phyloP scores from a whole-genome alignment of 2,797 vertebrate genomes.

The Arrhamphus sclerolepis region DNA sequence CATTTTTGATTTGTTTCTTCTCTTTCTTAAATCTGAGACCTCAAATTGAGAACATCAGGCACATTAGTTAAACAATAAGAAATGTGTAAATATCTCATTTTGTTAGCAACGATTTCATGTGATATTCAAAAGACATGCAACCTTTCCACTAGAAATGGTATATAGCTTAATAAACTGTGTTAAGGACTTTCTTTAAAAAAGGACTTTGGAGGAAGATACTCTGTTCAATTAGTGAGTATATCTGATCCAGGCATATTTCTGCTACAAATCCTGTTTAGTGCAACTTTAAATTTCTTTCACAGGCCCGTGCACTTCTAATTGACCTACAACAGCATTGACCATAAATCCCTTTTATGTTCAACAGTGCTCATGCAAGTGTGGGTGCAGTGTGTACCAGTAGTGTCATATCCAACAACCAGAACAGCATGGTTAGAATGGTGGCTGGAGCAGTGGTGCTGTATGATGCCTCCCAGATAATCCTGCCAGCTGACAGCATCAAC shows the following conservation, averaged over 20 bases:
- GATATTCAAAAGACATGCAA: too few relatives aligned
- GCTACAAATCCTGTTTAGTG: neutral
- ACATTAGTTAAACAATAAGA: too few relatives aligned
- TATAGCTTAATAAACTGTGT: too few relatives aligned
- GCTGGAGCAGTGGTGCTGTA: slow-evolving; percentile 95
- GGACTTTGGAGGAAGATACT: too few relatives aligned
- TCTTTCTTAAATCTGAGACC: too few relatives aligned
- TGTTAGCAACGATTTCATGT: too few relatives aligned
- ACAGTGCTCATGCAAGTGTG: neutral
- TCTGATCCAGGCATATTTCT: slow-evolving; percentile 12
- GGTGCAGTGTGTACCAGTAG: slow-evolving; percentile 76
- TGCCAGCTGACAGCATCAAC: slow-evolving; percentile 95
- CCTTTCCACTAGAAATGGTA: too few relatives aligned
- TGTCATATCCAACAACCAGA: slow-evolving; percentile 89
- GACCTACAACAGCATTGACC: slow-evolving; percentile 5
- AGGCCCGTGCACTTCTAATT: neutral
- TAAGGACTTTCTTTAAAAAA: too few relatives aligned
- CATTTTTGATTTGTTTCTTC: too few relatives aligned
- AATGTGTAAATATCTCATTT: too few relatives aligned
- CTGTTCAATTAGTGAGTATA: neutral
- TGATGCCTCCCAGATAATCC: slow-evolving; percentile 92
- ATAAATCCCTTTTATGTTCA: slow-evolving; percentile 1
- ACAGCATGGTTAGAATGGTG: slow-evolving; percentile 89
- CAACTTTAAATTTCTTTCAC: slow-evolving; percentile 25
- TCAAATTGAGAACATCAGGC: too few relatives aligned